Evolutionary conservation across 1,140 invertebrate genomes (phyloP).

Genomic region (Lycorma delicatula): DNA sequence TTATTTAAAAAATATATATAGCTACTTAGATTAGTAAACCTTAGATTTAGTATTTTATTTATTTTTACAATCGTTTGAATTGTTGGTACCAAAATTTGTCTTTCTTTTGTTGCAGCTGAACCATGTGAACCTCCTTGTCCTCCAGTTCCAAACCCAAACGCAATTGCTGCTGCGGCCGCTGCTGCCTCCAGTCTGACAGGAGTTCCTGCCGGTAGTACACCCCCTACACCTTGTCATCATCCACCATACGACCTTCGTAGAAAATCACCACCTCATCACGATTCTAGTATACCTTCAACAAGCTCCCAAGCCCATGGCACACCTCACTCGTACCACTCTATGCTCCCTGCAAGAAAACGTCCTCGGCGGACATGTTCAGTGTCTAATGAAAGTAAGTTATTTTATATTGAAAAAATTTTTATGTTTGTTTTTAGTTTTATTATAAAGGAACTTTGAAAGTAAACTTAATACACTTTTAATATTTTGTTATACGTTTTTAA

Average conservation of each 20-base stretch:
- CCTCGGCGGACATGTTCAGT: slow-evolving; percentile 56
- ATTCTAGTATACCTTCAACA: slow-evolving; percentile 26
- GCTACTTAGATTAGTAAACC: too few relatives aligned
- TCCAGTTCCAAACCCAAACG: slow-evolving; percentile 31
- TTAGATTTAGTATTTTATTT: too few relatives aligned
- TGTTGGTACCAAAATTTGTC: background rate
- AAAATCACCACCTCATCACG: slow-evolving; percentile 48
- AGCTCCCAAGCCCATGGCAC: slow-evolving; percentile 17
- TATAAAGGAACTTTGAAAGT: background rate
- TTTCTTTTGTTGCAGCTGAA: slow-evolving; percentile 46
- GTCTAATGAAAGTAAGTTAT: slow-evolving; percentile 50
- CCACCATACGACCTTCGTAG: slow-evolving; percentile 73
- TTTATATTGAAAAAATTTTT: background rate
- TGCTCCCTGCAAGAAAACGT: slow-evolving; percentile 70
- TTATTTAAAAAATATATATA: too few relatives aligned
- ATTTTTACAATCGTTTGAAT: background rate
- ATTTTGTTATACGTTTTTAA: background rate
- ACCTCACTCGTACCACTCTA: slow-evolving; percentile 40
- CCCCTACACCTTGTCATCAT: slow-evolving; percentile 51
- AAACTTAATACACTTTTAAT: background rate
- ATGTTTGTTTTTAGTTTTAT: slow-evolving; percentile 4
- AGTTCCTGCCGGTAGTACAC: slow-evolving; percentile 31
- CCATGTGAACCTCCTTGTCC: slow-evolving; percentile 65
- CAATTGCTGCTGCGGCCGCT: background rate
- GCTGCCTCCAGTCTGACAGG: slow-evolving; percentile 16